Evolutionary conservation across 2,797 vertebrate genomes (phyloP).

Genomic region (Chaenodraco wilsoni): DNA sequence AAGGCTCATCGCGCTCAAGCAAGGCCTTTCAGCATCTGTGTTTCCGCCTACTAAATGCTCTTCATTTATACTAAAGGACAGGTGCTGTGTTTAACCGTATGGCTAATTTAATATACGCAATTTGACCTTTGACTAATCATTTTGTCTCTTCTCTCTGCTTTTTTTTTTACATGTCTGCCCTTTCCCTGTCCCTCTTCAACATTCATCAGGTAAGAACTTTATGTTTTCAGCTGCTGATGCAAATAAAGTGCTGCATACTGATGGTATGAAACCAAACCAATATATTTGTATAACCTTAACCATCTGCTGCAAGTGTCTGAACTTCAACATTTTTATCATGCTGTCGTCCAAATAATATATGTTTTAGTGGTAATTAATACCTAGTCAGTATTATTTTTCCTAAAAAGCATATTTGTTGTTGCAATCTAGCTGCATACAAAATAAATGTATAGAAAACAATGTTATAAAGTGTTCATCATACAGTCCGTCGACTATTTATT

Average conservation of each 20-base stretch:
- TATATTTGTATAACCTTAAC: neutral
- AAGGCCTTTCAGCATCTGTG: constrained; percentile 41
- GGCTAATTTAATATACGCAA: constrained; percentile 20
- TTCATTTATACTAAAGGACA: constrained; percentile 26
- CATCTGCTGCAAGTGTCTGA: neutral
- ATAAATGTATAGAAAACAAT: neutral
- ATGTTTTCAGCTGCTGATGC: neutral
- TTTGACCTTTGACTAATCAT: constrained; percentile 49
- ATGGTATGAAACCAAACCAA: neutral
- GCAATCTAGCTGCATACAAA: neutral
- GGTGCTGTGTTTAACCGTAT: constrained; percentile 21
- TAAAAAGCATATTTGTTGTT: neutral
- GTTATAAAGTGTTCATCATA: neutral
- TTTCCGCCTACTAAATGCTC: constrained; percentile 35
- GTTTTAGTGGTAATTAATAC: neutral
- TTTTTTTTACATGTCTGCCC: constrained; percentile 37
- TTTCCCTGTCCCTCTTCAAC: constrained; percentile 7
- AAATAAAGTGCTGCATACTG: neutral
- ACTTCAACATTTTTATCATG: no score
- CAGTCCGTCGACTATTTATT: neutral
- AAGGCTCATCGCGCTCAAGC: constrained; percentile 50
- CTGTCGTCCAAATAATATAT: neutral
- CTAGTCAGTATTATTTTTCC: neutral
- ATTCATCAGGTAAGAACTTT: constrained; percentile 66
- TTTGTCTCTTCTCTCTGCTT: constrained; percentile 39